phyloP scores from a whole-genome alignment of 2,888 invertebrate genomes.

The Nemapogon koenigi region DNA sequence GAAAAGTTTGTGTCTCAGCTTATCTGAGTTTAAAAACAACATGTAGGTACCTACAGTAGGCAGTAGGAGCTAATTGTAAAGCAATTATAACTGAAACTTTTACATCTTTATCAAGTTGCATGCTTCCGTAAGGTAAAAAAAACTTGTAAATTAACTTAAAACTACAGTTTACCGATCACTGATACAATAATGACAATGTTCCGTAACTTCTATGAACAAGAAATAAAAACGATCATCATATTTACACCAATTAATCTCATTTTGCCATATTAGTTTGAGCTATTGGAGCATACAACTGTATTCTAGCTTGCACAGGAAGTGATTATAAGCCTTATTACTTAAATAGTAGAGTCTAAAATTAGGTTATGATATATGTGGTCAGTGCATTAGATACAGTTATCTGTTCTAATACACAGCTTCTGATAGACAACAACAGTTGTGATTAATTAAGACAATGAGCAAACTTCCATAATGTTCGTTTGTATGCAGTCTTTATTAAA shows the following conservation, averaged over 20 bases:
- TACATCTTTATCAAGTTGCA: too few relatives aligned
- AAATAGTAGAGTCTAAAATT: background rate
- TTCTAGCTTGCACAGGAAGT: background rate
- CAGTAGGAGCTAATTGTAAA: too few relatives aligned
- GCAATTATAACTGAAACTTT: too few relatives aligned
- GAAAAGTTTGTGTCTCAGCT: too few relatives aligned
- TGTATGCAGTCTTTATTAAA: too few relatives aligned
- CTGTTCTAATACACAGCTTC: constrained; percentile 4
- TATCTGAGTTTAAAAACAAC: too few relatives aligned
- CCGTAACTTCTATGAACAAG: constrained; percentile 19
- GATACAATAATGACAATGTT: constrained; percentile 20
- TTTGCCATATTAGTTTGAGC: constrained; percentile 24
- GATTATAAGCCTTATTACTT: background rate
- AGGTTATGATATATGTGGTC: background rate
- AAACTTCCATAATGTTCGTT: too few relatives aligned
- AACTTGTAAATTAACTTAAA: too few relatives aligned
- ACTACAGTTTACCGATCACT: too few relatives aligned
- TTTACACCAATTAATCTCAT: constrained; percentile 29
- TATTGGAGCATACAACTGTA: constrained; percentile 22
- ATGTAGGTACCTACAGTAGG: too few relatives aligned
- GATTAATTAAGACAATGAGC: constrained; percentile 5
- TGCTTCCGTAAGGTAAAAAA: too few relatives aligned
- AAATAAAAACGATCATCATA: constrained; percentile 13
- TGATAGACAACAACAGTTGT: constrained; percentile 4
- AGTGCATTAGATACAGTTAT: constrained; percentile 3